Evolutionary conservation across 2,113 vertebrate genomes (phyloP).

Genomic region (Galeopterus variegatus): DNA sequence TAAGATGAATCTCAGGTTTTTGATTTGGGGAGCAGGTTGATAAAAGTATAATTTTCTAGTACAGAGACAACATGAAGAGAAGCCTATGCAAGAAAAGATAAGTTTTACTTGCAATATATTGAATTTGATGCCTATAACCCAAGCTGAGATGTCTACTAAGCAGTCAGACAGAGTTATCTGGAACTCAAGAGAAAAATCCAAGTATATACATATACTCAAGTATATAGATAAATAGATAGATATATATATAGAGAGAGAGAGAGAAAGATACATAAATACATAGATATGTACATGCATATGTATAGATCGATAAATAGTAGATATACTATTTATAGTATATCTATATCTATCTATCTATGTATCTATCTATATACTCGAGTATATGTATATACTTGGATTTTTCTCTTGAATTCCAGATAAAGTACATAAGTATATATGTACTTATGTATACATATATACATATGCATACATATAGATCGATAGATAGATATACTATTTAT

Average conservation of each 20-base stretch:
- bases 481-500: no score
- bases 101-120: conserved; percentile 1
- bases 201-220: neutral
- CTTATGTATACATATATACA: no score
- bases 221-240: no score
- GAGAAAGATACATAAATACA: no score
- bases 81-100: neutral
- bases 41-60: neutral
- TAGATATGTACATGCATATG: no score
- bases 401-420: neutral
- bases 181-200: neutral
- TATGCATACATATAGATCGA: no score
- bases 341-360: no score
- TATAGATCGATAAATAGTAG: no score
- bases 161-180: neutral
- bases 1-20: neutral
- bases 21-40: neutral
- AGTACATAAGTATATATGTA: no score
- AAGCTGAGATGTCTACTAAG: neutral
- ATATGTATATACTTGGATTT: neutral
- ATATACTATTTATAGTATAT: no score
- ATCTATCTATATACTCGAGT: no score
- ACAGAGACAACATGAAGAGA: neutral
- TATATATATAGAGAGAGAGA: no score
- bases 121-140: neutral